Conservation (phyloP, 2,113 vertebrate species). For the Empidonax alnorum region DNA sequence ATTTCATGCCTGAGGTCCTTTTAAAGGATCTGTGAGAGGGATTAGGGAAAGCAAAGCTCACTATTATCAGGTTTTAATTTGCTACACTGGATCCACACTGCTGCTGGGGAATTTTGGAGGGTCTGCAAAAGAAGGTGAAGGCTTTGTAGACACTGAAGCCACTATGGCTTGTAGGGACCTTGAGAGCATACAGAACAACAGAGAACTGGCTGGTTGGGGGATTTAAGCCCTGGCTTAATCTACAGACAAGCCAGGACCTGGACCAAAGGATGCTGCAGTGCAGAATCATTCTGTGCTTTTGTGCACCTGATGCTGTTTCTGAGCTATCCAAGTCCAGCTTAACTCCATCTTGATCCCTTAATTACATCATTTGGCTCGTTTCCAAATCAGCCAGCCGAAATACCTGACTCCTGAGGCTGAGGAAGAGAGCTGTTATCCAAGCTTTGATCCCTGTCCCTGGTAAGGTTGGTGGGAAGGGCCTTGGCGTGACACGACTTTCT, state of each 20-base stretch:
- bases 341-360: constrained; percentile 20
- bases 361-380: neutral
- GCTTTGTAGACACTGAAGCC: neutral
- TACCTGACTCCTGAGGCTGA: neutral
- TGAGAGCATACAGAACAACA: neutral
- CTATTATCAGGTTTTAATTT: neutral
- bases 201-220: neutral
- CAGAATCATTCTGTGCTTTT: neutral
- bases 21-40: neutral
- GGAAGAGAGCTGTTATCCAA: neutral
- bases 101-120: neutral
- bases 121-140: neutral
- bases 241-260: neutral
- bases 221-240: neutral
- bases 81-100: neutral
- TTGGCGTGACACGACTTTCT: neutral
- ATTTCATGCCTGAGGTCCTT: neutral
- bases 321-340: neutral
- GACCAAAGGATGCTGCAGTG: neutral
- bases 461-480: neutral
- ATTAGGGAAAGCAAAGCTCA: neutral
- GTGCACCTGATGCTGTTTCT: neutral
- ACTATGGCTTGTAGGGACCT: neutral
- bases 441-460: neutral
- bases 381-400: constrained; percentile 5